Evolutionary conservation across 2,113 vertebrate genomes (phyloP).

Genomic region (Psilopogon haemacephalus): DNA sequence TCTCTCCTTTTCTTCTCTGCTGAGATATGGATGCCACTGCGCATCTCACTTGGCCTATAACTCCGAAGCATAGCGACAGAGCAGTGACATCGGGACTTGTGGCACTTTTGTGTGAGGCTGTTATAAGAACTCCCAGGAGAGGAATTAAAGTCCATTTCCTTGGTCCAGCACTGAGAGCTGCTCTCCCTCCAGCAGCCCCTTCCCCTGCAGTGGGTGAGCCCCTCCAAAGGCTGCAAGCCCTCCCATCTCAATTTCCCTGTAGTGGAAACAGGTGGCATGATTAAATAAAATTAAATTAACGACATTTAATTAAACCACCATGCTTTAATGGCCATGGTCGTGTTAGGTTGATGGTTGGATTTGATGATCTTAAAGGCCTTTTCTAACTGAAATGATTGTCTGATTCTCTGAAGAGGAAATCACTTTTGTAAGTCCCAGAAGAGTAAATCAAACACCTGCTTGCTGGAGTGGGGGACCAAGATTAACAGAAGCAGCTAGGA

Average conservation of each 20-base stretch:
- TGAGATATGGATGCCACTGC: not conserved
- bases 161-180: fast-evolving
- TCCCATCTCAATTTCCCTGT: not conserved
- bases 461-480: not conserved
- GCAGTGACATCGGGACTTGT: fast-evolving
- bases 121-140: not conserved
- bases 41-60: not conserved
- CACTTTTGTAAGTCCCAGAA: not conserved
- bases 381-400: no score
- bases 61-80: not conserved
- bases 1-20: not conserved
- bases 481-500: not conserved
- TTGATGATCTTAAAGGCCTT: no score
- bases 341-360: no score
- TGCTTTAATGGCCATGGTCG: no score
- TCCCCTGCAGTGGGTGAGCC: not conserved
- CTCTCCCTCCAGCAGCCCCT: not conserved
- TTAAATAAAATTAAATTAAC: no score
- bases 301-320: no score
- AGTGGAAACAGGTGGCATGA: not conserved
- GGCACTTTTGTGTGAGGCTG: not conserved
- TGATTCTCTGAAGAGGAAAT: not conserved
- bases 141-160: not conserved
- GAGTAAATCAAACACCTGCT: not conserved
- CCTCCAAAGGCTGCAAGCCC: not conserved